phyloP scores from a whole-genome alignment of 2,888 invertebrate species.

The Mythimna loreyi region DNA sequence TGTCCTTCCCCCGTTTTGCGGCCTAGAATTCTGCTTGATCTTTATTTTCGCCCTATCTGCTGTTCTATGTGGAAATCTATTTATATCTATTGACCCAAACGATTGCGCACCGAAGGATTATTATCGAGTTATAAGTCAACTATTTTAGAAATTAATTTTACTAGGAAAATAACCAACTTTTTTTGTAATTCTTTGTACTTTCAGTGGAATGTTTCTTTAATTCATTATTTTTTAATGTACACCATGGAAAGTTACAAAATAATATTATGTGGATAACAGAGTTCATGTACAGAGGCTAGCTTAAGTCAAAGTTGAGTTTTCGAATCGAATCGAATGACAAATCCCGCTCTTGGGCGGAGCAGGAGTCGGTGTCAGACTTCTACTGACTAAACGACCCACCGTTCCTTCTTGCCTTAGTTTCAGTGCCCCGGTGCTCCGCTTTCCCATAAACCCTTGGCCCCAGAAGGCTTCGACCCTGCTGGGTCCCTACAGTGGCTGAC shows the following conservation, averaged over 20 bases:
- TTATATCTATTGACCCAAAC: not conserved
- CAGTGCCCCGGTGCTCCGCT: too few relatives aligned
- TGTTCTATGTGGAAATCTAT: not conserved
- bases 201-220: not conserved
- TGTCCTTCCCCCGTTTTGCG: not conserved
- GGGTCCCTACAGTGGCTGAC: too few relatives aligned
- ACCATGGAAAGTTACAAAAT: not conserved
- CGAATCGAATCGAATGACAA: too few relatives aligned
- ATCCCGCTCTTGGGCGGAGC: too few relatives aligned
- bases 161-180: too few relatives aligned
- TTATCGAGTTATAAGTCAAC: not conserved
- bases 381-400: too few relatives aligned
- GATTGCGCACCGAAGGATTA: not conserved
- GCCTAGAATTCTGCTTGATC: not conserved
- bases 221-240: not conserved
- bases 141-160: not conserved
- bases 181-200: too few relatives aligned
- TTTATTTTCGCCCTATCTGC: not conserved
- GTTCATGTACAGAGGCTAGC: not conserved
- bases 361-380: too few relatives aligned
- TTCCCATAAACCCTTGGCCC: too few relatives aligned
- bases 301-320: not conserved
- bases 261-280: not conserved
- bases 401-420: too few relatives aligned
- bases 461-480: too few relatives aligned